Evolutionary conservation across 2,113 vertebrate species (phyloP), one percentile per base, ranked within the genome.

Genomic region (Ptilonorhynchus violaceus): DNA sequence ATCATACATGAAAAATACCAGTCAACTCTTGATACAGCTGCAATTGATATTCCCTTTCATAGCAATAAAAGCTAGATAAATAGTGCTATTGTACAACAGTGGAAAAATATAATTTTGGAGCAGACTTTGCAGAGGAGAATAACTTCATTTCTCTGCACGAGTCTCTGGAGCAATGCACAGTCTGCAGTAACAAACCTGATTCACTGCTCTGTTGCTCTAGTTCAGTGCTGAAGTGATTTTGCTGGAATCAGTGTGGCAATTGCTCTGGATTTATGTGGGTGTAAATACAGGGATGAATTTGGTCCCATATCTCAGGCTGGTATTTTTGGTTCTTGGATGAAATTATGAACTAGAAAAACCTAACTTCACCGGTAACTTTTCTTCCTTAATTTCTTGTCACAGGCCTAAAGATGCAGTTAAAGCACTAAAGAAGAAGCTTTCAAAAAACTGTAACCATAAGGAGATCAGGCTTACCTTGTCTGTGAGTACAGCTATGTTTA

Each of bases 401-500:
- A 98, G 98, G 82, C 97, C 98, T 89, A 98, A 98, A 97, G 98
- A 98, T 90, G 98, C 98, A 58, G 95, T 98, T 50, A 98, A 98
- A 97, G 98, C 98, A 11, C 89, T 98, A 56, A 98, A 98, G 94
- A 98, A 98, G 96, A 98, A 97, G 42, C 98, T 98, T 79, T 96
- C 97, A 52, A 98, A 98, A 98, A 98, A 98, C 93, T 98, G 98
- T 91, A 98, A 98, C 95, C 98, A 98, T 87, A 98, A 98, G 91
- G 98, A 98, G 96, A 98, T 98, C 74, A 97, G 97, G 66, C 97
- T 98, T 72, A 97, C 97, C 39, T 97, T 98, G 89, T 98, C 98
- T 76, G 98, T 98, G 96, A 98, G 98, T 98, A 98, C 52, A 91
- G 88, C 72, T 88, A 21, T 84, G 13, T 63, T 95, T 80, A 85